Evolutionary conservation across 2,113 vertebrate genomes (phyloP).

Genomic region (Bufo bufo): DNA sequence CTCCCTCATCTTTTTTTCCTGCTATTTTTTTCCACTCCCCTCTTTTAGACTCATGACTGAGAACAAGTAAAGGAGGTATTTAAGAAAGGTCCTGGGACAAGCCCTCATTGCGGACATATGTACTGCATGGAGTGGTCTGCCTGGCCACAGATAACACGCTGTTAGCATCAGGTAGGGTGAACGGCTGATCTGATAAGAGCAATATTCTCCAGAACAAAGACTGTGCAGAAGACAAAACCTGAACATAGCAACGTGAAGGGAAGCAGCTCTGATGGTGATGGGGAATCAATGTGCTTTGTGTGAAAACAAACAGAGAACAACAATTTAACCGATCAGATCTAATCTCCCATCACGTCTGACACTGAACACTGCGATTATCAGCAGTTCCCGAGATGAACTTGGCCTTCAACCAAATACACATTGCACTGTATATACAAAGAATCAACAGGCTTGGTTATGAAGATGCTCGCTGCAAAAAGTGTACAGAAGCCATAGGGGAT

Average conservation of each 20-base stretch:
- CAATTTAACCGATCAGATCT: constrained; percentile 31
- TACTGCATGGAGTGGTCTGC: not conserved
- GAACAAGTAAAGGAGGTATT: not conserved
- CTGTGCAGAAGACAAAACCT: constrained; percentile 16
- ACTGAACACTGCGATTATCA: constrained; percentile 18
- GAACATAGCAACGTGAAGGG: constrained; percentile 27
- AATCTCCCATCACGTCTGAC: constrained; percentile 23
- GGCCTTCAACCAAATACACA: not conserved
- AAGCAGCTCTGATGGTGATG: constrained; percentile 38
- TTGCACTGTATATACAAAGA: constrained; percentile 4
- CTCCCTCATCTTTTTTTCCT: not conserved
- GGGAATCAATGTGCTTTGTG: constrained; percentile 44
- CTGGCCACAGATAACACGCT: constrained; percentile 6
- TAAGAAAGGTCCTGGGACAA: not conserved
- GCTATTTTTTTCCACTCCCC: not conserved
- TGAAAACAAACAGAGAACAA: constrained; percentile 36
- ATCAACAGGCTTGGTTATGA: not conserved
- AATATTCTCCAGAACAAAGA: constrained; percentile 48
- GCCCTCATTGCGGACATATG: not conserved
- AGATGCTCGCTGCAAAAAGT: not conserved
- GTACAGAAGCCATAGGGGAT: not conserved
- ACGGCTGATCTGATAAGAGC: constrained; percentile 3
- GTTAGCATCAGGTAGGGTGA: constrained; percentile 29
- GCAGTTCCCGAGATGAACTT: not conserved
- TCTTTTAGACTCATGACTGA: not conserved